Evolutionary conservation across 1,140 invertebrate genomes (phyloP).

Genomic region (Cylas formicarius): DNA sequence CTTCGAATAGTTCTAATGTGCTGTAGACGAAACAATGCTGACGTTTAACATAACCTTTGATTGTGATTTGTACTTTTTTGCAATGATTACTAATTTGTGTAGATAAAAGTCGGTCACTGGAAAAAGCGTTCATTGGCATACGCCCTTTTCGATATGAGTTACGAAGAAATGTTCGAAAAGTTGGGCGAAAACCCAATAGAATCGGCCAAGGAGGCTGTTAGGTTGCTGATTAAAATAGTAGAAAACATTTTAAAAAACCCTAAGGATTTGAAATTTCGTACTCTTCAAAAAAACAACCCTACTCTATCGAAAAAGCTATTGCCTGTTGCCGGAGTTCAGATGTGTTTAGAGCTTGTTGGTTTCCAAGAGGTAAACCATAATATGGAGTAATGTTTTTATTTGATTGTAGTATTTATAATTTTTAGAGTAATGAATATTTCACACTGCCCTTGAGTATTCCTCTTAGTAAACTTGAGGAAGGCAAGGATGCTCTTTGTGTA

Average conservation of each 20-base stretch:
- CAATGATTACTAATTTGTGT: too few species aligned
- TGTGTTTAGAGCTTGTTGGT: slow-evolving; percentile 34
- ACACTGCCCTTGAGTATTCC: slow-evolving; percentile 11
- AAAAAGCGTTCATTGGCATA: too few species aligned
- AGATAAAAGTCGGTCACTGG: too few species aligned
- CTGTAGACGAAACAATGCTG: too few species aligned
- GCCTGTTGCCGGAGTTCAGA: slow-evolving; percentile 25
- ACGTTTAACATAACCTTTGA: too few species aligned
- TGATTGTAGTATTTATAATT: too few species aligned
- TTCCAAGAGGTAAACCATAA: slow-evolving; percentile 36
- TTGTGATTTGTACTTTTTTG: too few species aligned
- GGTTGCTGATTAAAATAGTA: slow-evolving; percentile 32
- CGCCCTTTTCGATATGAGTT: slow-evolving; percentile 21
- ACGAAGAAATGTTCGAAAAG: slow-evolving; percentile 20
- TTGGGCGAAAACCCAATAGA: slow-evolving; percentile 13
- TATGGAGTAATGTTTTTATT: too few species aligned
- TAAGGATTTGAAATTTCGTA: slow-evolving; percentile 30
- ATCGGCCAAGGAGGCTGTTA: slow-evolving; percentile 19
- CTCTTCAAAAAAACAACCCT: slow-evolving; percentile 32
- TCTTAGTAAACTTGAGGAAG: slow-evolving; percentile 13
- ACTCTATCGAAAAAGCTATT: slow-evolving; percentile 31
- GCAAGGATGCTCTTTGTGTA: slow-evolving; percentile 15
- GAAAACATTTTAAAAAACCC: slow-evolving; percentile 34
- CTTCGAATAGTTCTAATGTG: too few species aligned
- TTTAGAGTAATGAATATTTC: slow-evolving; percentile 22